Conservation (phyloP, 2,113 vertebrate species). For the Promerops cafer region DNA sequence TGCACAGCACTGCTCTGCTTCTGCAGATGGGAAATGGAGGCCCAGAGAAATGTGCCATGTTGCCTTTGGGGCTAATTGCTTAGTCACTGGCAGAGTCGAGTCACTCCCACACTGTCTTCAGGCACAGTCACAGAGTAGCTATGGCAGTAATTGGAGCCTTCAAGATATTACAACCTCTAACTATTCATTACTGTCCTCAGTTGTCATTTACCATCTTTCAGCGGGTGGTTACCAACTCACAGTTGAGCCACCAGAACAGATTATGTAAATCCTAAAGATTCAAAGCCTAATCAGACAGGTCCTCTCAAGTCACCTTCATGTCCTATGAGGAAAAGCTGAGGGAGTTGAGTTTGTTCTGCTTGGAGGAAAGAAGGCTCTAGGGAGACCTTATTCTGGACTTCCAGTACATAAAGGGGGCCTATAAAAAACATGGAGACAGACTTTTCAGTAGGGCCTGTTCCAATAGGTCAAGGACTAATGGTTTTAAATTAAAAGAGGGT, state of each 20-base stretch:
- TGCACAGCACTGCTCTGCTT: background rate
- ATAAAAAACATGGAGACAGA: background rate
- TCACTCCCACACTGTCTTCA: conserved; percentile 2
- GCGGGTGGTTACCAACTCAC: background rate
- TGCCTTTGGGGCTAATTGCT: background rate
- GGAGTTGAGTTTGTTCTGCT: background rate
- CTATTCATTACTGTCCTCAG: conserved; percentile 11
- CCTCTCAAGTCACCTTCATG: background rate
- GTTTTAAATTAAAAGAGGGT: background rate
- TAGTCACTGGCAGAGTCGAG: background rate
- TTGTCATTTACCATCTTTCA: conserved; percentile 49
- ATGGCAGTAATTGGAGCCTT: conserved; percentile 49
- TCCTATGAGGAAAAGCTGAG: background rate
- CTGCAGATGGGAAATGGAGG: conserved; percentile 62
- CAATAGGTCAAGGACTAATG: background rate
- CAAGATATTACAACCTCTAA: conserved; percentile 24
- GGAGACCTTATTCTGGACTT: background rate
- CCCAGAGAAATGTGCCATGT: background rate
- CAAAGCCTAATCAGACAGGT: background rate
- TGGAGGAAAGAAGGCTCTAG: background rate
- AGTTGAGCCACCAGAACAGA: conserved; percentile 13
- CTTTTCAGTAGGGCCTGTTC: background rate
- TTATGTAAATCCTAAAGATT: conserved; percentile 31
- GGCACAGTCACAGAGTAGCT: background rate
- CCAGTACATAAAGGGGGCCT: background rate